phyloP scores from a whole-genome alignment of 1,140 invertebrate species.

The Lordiphosa stackelbergi region DNA sequence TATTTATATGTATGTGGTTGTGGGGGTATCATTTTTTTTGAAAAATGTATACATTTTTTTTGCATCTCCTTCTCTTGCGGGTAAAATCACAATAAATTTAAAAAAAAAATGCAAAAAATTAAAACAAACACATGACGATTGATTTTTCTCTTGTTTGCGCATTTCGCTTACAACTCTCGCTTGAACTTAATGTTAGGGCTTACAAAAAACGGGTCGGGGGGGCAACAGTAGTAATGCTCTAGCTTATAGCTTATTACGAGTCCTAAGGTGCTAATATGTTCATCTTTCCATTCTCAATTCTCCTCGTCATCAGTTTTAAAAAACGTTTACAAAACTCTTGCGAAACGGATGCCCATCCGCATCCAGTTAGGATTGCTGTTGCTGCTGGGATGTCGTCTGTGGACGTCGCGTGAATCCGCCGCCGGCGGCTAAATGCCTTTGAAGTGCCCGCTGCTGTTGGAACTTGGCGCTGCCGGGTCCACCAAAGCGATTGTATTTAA shows the following conservation, averaged over 20 bases:
- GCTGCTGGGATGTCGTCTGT: constrained; percentile 44
- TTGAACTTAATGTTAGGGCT: constrained; percentile 18
- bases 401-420: constrained; percentile 42
- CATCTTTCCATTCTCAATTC: constrained; percentile 9
- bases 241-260: constrained; percentile 67
- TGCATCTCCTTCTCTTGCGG: constrained; percentile 10
- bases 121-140: neutral
- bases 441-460: constrained; percentile 55
- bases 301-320: constrained; percentile 47
- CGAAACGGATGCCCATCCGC: constrained; percentile 45
- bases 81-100: constrained; percentile 31
- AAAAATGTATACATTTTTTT: constrained; percentile 43
- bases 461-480: constrained; percentile 43
- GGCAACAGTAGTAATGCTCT: constrained; percentile 51
- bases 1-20: constrained; percentile 16
- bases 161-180: constrained; percentile 3
- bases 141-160: neutral
- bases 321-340: constrained; percentile 65
- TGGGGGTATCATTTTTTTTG: constrained; percentile 43
- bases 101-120: constrained; percentile 44
- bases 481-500: constrained; percentile 63
- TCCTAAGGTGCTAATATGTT: constrained; percentile 55
- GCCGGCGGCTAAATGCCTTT: constrained; percentile 56
- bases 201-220: constrained; percentile 8
- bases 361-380: constrained; percentile 62